Evolutionary conservation across 2,888 invertebrate species (phyloP), one percentile per base, ranked within the genome.

Genomic region (Spisula solida): DNA sequence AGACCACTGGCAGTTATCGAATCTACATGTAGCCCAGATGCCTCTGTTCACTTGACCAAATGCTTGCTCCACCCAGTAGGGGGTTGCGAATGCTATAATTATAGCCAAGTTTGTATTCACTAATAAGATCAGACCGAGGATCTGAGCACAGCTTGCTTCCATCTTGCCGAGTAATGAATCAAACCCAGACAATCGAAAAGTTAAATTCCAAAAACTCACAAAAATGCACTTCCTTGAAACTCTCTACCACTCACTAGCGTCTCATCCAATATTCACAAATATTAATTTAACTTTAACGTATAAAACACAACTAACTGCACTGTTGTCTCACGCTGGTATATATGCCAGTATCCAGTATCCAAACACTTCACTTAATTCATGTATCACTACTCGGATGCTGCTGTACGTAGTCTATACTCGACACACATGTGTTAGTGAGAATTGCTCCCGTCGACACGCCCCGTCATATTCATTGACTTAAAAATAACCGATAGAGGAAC

Each of bases 91-190:
- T 1, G 92, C 82, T 34, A 94, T 94, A 41, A 94, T 93, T 12
- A 93, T 93, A 20, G 94, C 94, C 84, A 95, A 89, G 88, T 94
- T 94, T 20, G 94, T 95, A 41, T 93, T 85, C 48, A 95, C 94
- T 60, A 95, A 90, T 81, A 94, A 90, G 8, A 95, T 87, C 18
- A 95, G 88, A 5, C 94, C 94, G 18, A 94, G 25, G 14, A 95
- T 94, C 10, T 94, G 93, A 29, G 93, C 90, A 83, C 94, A 94
- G 56, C 93, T 93, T 70, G 94, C 93, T 91, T 88, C 78, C 92
- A 92, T 91, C 12, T 51, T 82, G 78, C 0, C 4, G 2, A 8
- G 41, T 41, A 41, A 41, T 8, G 41, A 5, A 41, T 41, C 34
- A 10, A 12, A 14, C 31, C 31, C 75, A 5, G 75, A 75, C 31